Evolutionary conservation across 1,140 invertebrate species (phyloP), one percentile per base, ranked within the genome.

Genomic region (Ceratina australensis): DNA sequence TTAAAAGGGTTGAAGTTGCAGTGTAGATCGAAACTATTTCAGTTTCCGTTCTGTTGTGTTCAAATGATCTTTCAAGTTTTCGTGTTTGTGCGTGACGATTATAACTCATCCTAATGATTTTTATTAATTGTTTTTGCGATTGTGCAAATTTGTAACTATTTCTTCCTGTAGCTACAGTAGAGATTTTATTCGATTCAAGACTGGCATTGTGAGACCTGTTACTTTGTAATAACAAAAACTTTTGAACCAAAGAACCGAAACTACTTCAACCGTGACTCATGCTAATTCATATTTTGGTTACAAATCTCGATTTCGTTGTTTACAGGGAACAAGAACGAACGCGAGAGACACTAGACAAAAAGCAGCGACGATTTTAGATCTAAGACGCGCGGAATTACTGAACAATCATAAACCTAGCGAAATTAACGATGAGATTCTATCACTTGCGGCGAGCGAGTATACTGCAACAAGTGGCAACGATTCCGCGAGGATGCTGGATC

Each of bases 401-500:
- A 16, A 50, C 16, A 20, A 13, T 16, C 18, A 60, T 2, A 49
- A 68, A 20, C n/a, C 57, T 0, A 12, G 28, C 1, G 33, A n/a
- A 8, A 52, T 74, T 18, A 60, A 73, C 7, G 52, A 65, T 1
- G 59, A 65, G 1, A 68, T 75, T 15, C 18, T 64, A 10, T 54
- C 57, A 12, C 10, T 76, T 15, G 18, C 56, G 13, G 76, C 57
- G 2, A 73, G 63, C 13, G 15, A 15, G 28, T 28, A n/a, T 0
- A 15, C 13, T 3, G 59, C 33, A 3, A 15, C 18, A 1, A 20
- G 15, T 10, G 16, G 2, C 1, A 16, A n/a, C 15, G n/a, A 54
- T 16, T 42, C 18, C 15, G 26, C 15, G 5, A 26, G 24, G 10
- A 67, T 0, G 3, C 10, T 12, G 2, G 75, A 84, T 74, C 80